Evolutionary conservation across 2,113 vertebrate genomes (phyloP), one percentile per base, ranked within the genome.

Genomic region (Corydoras sp.): DNA sequence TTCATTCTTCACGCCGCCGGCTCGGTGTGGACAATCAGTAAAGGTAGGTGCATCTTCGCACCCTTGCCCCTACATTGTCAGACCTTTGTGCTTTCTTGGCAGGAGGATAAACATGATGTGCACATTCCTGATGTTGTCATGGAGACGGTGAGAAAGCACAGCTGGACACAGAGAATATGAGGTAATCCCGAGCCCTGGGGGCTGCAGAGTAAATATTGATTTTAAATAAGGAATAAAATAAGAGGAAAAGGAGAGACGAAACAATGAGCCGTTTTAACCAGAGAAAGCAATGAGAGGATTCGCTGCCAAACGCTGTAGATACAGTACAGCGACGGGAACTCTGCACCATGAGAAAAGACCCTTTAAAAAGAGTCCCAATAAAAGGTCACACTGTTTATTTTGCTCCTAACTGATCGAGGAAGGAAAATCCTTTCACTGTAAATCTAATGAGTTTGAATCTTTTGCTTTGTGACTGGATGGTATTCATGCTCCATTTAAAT

Each of bases 141-240:
- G 90, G 94, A 88, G 89, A 96, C 82, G 71, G 82, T 88, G 91
- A 93, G 90, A 93, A 93, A 94, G 87, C 94, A 92, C 94, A 97
- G 94, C 94, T 96, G 94, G 91, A 93, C 84, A 86, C 79, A 78
- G 80, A 86, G 91, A 85, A 92, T 93, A 91, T 91, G 92, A 97
- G 92, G 93, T 96, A 95, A 96, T 95, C 94, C 92, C 86, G 85
- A 81, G 73, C 92, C 86, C 91, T 81, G 80, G 91, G 92, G 93
- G 91, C 92, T 92, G 89, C 91, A 92, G 89, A 88, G 93, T 91
- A 96, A 97, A 95, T 93, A 94, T 93, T 95, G 95, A 92, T 92
- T 91, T 90, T 90, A 89, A 92, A 93, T 92, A 89, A 92, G 88
- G 89, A 93, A 93, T 88, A 90, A 92, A 90, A 91, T 86, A 80